These are phyloP conservation scores for Motacilla tschutschensis DNA, from an alignment of 2,113 vertebrate genomes.

Conservation along the genomic window DNA sequence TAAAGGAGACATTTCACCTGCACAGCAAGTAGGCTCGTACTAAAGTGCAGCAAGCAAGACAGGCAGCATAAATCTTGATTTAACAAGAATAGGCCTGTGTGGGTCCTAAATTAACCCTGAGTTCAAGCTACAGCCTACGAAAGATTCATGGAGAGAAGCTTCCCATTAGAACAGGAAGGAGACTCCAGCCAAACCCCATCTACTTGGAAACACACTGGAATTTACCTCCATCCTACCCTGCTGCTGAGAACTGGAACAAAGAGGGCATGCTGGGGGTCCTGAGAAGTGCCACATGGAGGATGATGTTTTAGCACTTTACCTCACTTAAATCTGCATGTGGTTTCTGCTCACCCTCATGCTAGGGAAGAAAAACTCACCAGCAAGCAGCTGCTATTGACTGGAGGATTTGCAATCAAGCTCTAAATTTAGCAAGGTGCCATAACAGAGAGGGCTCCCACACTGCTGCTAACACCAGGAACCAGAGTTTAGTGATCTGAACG, in stretches of 20 bases:
- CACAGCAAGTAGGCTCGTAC: not conserved
- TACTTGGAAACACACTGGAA: not conserved
- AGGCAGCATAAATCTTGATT: not conserved
- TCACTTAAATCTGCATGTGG: not conserved
- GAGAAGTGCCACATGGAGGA: not conserved
- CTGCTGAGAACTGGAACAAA: not conserved
- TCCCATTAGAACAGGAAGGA: accelerated
- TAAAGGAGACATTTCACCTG: not conserved
- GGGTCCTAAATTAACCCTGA: not conserved
- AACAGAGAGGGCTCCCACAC: not conserved
- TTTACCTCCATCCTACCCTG: not conserved
- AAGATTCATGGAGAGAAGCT: not conserved
- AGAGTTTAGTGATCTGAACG: not conserved
- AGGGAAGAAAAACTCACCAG: not conserved
- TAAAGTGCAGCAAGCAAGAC: not conserved
- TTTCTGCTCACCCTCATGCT: not conserved
- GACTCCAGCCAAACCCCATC: not conserved
- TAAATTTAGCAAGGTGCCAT: constrained; percentile 21
- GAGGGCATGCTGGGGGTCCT: accelerated
- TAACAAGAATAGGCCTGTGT: not conserved
- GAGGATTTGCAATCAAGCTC: not conserved
- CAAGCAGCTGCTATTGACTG: not conserved
- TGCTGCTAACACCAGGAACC: not conserved
- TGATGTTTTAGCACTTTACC: not conserved
- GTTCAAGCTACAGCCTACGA: not conserved